Conservation (phyloP, 2,113 vertebrate species). For the Eulacestoma nigropectus region DNA sequence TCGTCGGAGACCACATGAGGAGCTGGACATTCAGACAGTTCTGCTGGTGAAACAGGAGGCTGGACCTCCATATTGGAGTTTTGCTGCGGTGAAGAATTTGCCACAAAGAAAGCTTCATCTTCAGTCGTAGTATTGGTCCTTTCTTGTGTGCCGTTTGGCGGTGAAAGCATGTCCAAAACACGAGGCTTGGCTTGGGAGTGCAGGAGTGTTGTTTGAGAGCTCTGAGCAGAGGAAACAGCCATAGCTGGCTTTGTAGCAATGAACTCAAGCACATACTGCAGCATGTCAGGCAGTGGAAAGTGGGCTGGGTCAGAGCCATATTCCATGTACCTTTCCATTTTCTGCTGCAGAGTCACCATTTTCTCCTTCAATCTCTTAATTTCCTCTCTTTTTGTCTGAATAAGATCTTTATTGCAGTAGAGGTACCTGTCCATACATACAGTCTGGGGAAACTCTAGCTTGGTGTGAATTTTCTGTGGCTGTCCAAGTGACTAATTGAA, state of each 20-base stretch:
- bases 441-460: conserved; percentile 90
- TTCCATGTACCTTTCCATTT: conserved; percentile 81
- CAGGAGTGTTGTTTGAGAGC: no score
- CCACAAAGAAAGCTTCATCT: not conserved
- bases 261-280: no score
- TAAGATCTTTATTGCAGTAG: conserved; percentile 84
- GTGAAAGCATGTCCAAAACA: not conserved
- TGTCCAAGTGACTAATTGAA: conserved; percentile 96
- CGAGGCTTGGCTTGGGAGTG: no score
- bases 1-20: conserved; percentile 77
- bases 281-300: no score
- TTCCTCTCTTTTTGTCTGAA: conserved; percentile 83
- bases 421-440: conserved; percentile 97
- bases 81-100: conserved; percentile 28
- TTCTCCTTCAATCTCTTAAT: conserved; percentile 83
- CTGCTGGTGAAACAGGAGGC: conserved; percentile 59
- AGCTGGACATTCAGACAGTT: conserved; percentile 69
- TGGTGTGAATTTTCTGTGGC: conserved; percentile 97
- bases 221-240: no score
- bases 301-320: no score
- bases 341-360: conserved; percentile 82
- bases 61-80: conserved; percentile 58
- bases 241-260: no score
- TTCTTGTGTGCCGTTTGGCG: not conserved
- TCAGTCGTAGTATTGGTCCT: conserved; percentile 38